phyloP scores from a whole-genome alignment of 2,888 invertebrate genomes.

The Gisinianus flammeolus region DNA sequence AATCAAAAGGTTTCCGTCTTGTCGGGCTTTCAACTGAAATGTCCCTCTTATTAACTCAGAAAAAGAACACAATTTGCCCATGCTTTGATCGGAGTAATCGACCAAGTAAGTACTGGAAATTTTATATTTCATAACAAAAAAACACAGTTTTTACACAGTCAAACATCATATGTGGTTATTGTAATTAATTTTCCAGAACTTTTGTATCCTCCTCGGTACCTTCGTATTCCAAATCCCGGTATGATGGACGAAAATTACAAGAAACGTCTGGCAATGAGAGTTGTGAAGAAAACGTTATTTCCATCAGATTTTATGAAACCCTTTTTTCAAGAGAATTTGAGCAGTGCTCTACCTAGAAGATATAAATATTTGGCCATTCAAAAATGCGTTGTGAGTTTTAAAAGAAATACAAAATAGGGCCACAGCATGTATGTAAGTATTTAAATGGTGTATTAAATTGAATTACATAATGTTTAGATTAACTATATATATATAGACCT shows the following conservation, averaged over 20 bases:
- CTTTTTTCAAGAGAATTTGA: slow-evolving; percentile 49
- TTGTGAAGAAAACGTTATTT: slow-evolving; percentile 50
- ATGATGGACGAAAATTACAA: slow-evolving; percentile 43
- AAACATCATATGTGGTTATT: not conserved
- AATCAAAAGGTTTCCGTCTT: slow-evolving; percentile 43
- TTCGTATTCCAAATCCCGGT: slow-evolving; percentile 27
- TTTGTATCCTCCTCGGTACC: slow-evolving; percentile 52
- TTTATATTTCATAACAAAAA: too few species aligned
- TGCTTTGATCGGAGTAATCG: slow-evolving; percentile 44
- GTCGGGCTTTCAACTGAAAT: slow-evolving; percentile 47
- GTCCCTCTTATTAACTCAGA: slow-evolving; percentile 40
- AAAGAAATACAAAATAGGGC: too few species aligned
- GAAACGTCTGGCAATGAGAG: slow-evolving; percentile 49
- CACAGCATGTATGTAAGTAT: too few species aligned
- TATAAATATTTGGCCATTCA: slow-evolving; percentile 30
- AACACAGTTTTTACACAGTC: not conserved
- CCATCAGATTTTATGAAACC: slow-evolving; percentile 53
- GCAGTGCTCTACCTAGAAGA: slow-evolving; percentile 30
- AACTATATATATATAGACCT: too few species aligned
- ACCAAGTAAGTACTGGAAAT: slow-evolving; percentile 43
- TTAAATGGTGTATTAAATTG: too few species aligned
- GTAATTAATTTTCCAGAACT: slow-evolving; percentile 40
- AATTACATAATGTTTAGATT: too few species aligned
- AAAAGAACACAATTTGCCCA: slow-evolving; percentile 45
- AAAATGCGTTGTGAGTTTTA: slow-evolving; percentile 43